Conservation (phyloP, 1,140 invertebrate genomes). For the Anthonomus grandis region DNA sequence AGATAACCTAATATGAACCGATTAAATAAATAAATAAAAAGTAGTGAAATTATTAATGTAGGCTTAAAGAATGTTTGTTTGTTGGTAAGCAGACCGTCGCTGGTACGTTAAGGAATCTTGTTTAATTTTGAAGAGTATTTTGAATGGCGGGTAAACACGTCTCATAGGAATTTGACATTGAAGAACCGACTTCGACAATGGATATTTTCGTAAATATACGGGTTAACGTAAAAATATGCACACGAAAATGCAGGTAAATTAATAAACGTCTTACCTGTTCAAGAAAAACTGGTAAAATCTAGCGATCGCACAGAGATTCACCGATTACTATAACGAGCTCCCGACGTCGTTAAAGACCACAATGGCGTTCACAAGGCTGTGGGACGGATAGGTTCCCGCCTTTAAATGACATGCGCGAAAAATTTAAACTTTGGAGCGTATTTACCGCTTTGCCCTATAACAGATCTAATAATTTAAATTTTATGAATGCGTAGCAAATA, state of each 20-base stretch:
- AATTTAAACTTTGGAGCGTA: slow-evolving; percentile 20
- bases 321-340: slow-evolving; percentile 59
- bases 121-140: slow-evolving; percentile 41
- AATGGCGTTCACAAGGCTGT: slow-evolving; percentile 62
- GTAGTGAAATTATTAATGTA: background rate
- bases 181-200: slow-evolving; percentile 53
- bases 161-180: slow-evolving; percentile 61
- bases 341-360: slow-evolving; percentile 72
- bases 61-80: background rate
- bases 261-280: slow-evolving; percentile 46
- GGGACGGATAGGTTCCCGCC: slow-evolving; percentile 18
- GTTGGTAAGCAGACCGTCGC: too few species aligned
- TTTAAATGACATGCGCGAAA: slow-evolving; percentile 4
- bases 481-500: too few species aligned
- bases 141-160: slow-evolving; percentile 56
- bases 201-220: slow-evolving; percentile 50
- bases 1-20: slow-evolving; percentile 9
- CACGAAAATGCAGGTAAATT: slow-evolving; percentile 36
- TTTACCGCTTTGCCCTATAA: too few species aligned
- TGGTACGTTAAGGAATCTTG: background rate
- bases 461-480: too few species aligned
- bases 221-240: slow-evolving; percentile 49
- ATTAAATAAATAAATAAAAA: slow-evolving; percentile 4
- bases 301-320: slow-evolving; percentile 55
- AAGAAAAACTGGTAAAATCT: slow-evolving; percentile 57